Evolutionary conservation across 1,140 invertebrate genomes (phyloP).

Genomic region (Macrobrachium nipponense): DNA sequence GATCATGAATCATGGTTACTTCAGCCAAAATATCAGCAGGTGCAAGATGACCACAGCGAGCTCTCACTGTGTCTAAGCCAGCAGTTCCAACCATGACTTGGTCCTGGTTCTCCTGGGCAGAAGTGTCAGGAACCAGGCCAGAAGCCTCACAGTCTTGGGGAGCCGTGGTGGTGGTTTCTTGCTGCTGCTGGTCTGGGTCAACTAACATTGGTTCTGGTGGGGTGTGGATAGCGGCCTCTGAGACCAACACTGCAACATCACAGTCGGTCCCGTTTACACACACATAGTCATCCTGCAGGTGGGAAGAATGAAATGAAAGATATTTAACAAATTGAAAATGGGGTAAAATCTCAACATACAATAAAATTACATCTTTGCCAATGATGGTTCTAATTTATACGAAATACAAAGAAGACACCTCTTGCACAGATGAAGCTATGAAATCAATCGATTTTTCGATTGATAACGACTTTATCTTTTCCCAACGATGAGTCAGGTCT

Average conservation of each 20-base stretch:
- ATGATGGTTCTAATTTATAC: too few relatives aligned
- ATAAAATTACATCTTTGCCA: too few relatives aligned
- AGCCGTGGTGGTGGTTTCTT: constrained; percentile 5
- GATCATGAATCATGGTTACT: constrained; percentile 39
- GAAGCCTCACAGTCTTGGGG: constrained; percentile 14
- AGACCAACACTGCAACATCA: constrained; percentile 10
- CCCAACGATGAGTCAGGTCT: too few relatives aligned
- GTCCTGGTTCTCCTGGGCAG: constrained; percentile 8
- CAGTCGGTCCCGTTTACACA: constrained; percentile 56
- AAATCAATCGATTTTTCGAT: background rate
- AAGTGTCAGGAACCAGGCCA: constrained; percentile 1
- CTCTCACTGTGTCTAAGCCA: constrained; percentile 52
- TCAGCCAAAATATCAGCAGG: constrained; percentile 34
- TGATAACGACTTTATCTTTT: background rate
- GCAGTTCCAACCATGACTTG: constrained; percentile 51
- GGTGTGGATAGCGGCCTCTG: constrained; percentile 11
- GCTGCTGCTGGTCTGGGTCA: constrained; percentile 37
- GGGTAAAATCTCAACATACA: too few relatives aligned
- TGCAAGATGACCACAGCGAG: constrained; percentile 37
- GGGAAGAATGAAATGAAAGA: background rate
- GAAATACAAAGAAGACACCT: too few relatives aligned
- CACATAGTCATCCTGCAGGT: constrained; percentile 62
- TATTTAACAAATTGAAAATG: background rate
- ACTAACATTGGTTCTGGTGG: constrained; percentile 53
- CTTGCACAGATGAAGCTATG: too few relatives aligned